Evolutionary conservation across 1,140 invertebrate genomes (phyloP).

Genomic region (Akabosia matsudoensis): DNA sequence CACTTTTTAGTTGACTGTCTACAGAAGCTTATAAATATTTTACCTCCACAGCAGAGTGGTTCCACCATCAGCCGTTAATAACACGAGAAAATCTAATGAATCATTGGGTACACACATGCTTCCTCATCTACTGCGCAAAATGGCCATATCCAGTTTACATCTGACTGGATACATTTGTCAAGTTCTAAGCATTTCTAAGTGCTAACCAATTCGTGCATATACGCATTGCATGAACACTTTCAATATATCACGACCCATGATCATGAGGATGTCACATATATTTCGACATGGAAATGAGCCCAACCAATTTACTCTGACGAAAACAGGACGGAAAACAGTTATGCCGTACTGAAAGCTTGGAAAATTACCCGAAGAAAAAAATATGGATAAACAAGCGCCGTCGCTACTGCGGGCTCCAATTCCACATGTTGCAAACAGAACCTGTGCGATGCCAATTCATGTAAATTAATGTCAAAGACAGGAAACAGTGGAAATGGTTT

Average conservation of each 20-base stretch:
- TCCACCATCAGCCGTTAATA: not conserved
- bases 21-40: not conserved
- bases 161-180: not conserved
- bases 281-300: too few relatives aligned
- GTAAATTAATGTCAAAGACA: not conserved
- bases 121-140: not conserved
- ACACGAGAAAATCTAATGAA: constrained; percentile 1
- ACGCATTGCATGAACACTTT: too few relatives aligned
- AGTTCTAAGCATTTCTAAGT: not conserved
- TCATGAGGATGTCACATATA: not conserved
- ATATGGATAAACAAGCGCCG: too few relatives aligned
- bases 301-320: not conserved
- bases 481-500: not conserved
- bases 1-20: too few relatives aligned
- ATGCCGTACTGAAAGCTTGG: not conserved
- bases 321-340: not conserved
- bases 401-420: not conserved
- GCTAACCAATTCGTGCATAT: not conserved
- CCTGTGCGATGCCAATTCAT: not conserved
- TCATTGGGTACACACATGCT: not conserved
- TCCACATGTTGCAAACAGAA: not conserved
- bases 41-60: not conserved
- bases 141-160: not conserved
- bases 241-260: too few relatives aligned
- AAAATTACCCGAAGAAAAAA: not conserved